These are phyloP conservation scores for Oenanthe oenanthe DNA, from an alignment of 2,113 vertebrate genomes.

Conservation along the genomic window DNA sequence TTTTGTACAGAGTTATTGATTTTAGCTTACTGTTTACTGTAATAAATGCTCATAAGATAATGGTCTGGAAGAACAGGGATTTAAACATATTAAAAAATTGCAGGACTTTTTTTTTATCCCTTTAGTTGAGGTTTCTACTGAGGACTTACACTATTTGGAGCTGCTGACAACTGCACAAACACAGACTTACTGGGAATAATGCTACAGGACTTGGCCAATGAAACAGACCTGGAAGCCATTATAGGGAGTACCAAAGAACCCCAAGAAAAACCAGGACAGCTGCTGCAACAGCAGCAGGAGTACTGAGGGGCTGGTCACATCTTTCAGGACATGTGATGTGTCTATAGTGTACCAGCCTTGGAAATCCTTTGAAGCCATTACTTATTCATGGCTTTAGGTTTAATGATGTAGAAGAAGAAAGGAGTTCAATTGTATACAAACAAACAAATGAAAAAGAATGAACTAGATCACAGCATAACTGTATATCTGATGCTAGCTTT, in stretches of 20 bases:
- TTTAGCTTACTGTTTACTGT: background rate
- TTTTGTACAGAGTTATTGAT: background rate
- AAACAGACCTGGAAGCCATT: background rate
- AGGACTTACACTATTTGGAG: background rate
- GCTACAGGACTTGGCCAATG: background rate
- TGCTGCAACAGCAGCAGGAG: background rate
- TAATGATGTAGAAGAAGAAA: background rate
- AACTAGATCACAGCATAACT: background rate
- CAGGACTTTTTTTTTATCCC: background rate
- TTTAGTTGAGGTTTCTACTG: background rate
- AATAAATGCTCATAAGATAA: background rate
- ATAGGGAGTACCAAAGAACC: background rate
- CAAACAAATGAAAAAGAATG: background rate
- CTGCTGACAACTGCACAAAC: background rate
- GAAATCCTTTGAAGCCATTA: background rate
- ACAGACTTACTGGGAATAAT: background rate
- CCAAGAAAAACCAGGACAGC: background rate
- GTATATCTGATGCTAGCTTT: background rate
- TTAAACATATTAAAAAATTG: background rate
- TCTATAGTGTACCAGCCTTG: fast-evolving
- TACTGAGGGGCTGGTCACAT: background rate
- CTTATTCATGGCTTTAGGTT: background rate
- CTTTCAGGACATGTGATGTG: background rate
- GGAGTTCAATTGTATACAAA: background rate
- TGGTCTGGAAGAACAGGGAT: background rate